phyloP scores from a whole-genome alignment of 2,113 vertebrate genomes.

The Deroptyus accipitrinus region DNA sequence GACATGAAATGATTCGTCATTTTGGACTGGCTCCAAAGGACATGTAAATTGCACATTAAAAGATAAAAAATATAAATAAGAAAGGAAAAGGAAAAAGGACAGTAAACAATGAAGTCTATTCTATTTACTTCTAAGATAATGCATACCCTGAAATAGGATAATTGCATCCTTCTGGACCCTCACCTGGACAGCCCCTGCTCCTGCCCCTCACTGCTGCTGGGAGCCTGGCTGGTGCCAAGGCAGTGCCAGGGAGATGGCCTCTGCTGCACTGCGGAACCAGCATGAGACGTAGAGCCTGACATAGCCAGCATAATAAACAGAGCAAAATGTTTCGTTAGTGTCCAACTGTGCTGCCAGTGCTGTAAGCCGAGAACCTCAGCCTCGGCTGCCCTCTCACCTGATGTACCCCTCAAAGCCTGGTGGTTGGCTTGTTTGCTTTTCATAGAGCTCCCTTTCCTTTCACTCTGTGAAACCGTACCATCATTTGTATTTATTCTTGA shows the following conservation, averaged over 20 bases:
- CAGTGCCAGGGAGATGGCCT: background rate
- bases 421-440: background rate
- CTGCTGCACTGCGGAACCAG: background rate
- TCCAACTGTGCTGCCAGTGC: background rate
- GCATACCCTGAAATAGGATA: background rate
- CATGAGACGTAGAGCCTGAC: background rate
- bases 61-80: background rate
- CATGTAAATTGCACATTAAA: background rate
- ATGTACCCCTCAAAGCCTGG: background rate
- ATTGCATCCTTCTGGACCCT: background rate
- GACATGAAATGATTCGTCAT: background rate
- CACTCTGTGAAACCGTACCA: background rate
- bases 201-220: background rate
- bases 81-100: background rate
- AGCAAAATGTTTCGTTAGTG: rapidly evolving
- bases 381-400: background rate
- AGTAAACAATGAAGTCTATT: background rate
- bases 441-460: background rate
- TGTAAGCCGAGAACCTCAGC: background rate
- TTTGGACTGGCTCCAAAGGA: background rate
- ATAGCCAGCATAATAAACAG: background rate
- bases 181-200: background rate
- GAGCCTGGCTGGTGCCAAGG: background rate
- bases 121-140: background rate
- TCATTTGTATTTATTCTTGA: background rate